Percentiles rank a stretch among this genome's conserved stretches.
Evolutionary conservation across 1,140 invertebrate genomes (phyloP).

Genomic region (Leptinotarsa defecta): DNA sequence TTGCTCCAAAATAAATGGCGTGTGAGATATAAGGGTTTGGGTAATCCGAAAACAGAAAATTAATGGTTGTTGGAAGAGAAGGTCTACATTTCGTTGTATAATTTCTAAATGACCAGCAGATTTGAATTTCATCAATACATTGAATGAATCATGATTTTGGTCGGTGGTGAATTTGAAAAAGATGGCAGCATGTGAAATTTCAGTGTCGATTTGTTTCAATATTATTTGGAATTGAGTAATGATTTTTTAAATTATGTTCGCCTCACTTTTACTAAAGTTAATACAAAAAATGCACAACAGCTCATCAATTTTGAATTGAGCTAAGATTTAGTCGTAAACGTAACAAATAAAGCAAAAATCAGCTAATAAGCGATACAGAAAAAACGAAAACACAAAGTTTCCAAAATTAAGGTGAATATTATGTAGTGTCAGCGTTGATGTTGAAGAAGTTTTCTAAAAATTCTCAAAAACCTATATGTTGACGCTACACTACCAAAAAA

Average conservation of each 20-base stretch:
- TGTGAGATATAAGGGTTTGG: no score
- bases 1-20: no score
- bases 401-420: conserved; percentile 11
- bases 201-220: no score
- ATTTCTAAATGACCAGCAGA: no score
- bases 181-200: no score
- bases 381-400: conserved; percentile 29
- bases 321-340: conserved; percentile 29
- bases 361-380: conserved; percentile 43
- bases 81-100: no score
- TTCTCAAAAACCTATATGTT: conserved; percentile 8
- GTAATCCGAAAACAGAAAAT: no score
- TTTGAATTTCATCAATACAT: no score
- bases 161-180: no score
- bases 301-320: not conserved
- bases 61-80: no score
- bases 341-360: conserved; percentile 46
- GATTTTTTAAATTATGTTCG: not conserved
- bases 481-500: conserved; percentile 24
- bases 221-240: no score
- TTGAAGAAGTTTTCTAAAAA: conserved; percentile 11
- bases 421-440: conserved; percentile 34
- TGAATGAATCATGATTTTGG: no score
- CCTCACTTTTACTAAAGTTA: not conserved
- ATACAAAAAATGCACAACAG: not conserved